phyloP scores from a whole-genome alignment of 35 echinoderm and acorn worm genomes.

The Eucidaris tribuloides region DNA sequence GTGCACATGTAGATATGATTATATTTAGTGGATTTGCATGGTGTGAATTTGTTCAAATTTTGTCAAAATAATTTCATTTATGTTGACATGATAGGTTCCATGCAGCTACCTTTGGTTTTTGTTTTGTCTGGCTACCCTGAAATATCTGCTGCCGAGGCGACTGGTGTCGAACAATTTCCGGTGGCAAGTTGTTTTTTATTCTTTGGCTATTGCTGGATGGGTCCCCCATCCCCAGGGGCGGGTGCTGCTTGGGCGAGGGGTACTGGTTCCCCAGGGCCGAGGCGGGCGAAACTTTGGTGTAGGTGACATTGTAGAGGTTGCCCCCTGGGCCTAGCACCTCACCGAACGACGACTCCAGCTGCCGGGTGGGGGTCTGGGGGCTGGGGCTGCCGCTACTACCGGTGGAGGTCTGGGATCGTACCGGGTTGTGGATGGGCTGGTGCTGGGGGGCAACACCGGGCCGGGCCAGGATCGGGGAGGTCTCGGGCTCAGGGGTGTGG shows the following conservation, averaged over 20 bases:
- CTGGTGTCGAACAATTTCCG: background rate
- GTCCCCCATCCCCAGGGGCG: background rate
- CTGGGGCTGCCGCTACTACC: background rate
- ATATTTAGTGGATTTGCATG: too few species aligned
- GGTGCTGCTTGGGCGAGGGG: background rate
- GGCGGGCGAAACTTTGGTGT: background rate
- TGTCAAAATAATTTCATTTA: too few species aligned
- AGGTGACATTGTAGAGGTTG: conserved; percentile 44
- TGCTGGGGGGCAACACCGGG: background rate
- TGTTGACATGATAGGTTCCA: too few species aligned
- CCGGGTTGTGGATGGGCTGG: background rate
- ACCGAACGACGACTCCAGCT: conserved; percentile 45
- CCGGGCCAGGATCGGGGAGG: conserved; percentile 65
- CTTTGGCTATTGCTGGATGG: background rate
- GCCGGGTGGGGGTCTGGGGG: conserved; percentile 17
- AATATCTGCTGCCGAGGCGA: too few species aligned
- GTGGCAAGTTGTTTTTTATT: background rate
- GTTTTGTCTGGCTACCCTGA: too few species aligned
- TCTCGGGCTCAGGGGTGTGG: conserved; percentile 60
- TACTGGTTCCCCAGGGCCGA: conserved; percentile 1
- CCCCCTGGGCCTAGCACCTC: conserved; percentile 32
- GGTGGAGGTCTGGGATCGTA: background rate
- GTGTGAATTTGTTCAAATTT: too few species aligned
- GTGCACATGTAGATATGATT: too few species aligned
- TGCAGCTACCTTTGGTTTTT: too few species aligned